Evolutionary conservation across 2,888 invertebrate genomes (phyloP).

Genomic region (Tethea ocularis): DNA sequence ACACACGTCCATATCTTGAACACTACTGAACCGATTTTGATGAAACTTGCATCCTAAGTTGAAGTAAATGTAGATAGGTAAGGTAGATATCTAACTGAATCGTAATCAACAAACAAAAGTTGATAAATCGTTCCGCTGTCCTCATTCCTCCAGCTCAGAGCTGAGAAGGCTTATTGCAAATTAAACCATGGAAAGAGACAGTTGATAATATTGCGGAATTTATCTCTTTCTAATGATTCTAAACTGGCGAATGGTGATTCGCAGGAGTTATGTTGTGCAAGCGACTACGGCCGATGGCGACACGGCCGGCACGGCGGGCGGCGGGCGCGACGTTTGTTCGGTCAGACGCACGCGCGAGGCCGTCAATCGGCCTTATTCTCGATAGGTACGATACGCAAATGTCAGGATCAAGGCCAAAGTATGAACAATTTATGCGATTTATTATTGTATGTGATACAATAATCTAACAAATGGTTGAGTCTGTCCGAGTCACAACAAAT

Average conservation of each 20-base stretch:
- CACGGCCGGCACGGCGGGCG: constrained; percentile 19
- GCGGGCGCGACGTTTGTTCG: constrained; percentile 4
- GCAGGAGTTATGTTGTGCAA: constrained; percentile 52
- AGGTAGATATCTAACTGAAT: constrained; percentile 17
- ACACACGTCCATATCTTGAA: too few species aligned
- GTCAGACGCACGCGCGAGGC: constrained; percentile 52
- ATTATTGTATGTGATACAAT: not conserved
- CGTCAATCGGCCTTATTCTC: constrained; percentile 62
- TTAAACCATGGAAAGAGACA: not conserved
- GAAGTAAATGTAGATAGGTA: too few species aligned
- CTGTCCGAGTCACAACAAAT: not conserved
- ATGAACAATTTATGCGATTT: constrained; percentile 15
- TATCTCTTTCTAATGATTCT: constrained; percentile 21
- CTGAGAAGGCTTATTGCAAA: constrained; percentile 8
- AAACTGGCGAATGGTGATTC: constrained; percentile 18
- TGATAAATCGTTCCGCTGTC: constrained; percentile 40
- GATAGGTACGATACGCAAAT: constrained; percentile 52
- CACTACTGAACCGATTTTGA: too few species aligned
- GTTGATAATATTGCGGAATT: constrained; percentile 2
- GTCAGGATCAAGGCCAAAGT: constrained; percentile 72
- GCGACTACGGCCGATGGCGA: constrained; percentile 21
- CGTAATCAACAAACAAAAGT: constrained; percentile 33
- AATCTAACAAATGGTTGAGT: not conserved
- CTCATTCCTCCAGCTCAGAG: constrained; percentile 32
- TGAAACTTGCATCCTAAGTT: too few species aligned